Evolutionary conservation across 2,888 invertebrate genomes (phyloP), one percentile per base, ranked within the genome.

Genomic region (Neocrepidodera transversa): DNA sequence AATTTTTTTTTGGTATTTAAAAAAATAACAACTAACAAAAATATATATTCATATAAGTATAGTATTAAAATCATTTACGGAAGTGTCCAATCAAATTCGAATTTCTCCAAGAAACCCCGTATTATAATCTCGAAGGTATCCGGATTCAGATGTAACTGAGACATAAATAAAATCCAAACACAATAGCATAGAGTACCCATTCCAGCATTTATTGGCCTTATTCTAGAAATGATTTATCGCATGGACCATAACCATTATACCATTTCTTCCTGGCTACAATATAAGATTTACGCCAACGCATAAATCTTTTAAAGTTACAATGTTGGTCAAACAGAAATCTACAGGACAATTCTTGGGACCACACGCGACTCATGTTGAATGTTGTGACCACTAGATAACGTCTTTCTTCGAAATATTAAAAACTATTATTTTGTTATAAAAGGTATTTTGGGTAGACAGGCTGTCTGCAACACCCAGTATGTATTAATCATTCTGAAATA

Each of bases 231-330:
- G 56, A 62, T 56, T 62, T 62, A 62, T 55, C 38, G 32, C 38
- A 23, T 45, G 8, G 40, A 43, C 52, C 49, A 38, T 55, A 36
- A 52, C 62, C 55, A 62, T 62, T 50, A 48, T 59, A 50, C 56
- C 20, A 52, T 58, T n/a, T 60, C 40, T 53, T 13, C 40, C 7
- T 13, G 18, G 26, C 42, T 42, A 53, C 47, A 58, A 52, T 56
- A 38, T 52, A 47, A 56, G 51, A 61, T 50, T 50, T 49, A 57
- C 53, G 59, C 62, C 60, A 65, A 66, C 65, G 63, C 67, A 69
- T 69, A 69, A 69, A 69, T 69, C 68, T 67, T 40, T 48, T 47
- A 50, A 54, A 45, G 53, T 62, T 63, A 65, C 54, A 64, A 65
- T 66, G 66, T 67, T 64, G 63, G 62, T 53, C 59, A 65, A 61